Percentiles rank a stretch among this genome's conserved stretches.
Evolutionary conservation across 2,113 vertebrate genomes (phyloP).

Genomic region (Sinocyclocheilus grahami): DNA sequence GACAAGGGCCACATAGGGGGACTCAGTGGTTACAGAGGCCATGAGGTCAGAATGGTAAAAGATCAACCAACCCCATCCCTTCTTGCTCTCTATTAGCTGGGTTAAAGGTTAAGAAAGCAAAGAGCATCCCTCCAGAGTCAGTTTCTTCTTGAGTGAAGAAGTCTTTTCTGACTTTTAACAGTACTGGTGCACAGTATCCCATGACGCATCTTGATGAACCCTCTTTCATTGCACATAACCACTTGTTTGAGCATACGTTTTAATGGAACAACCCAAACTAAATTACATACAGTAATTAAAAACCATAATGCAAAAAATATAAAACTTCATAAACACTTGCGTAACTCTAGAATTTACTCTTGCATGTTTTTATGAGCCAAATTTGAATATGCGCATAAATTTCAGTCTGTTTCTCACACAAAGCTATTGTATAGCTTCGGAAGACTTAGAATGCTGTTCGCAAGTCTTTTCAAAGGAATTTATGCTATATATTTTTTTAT

Average conservation of each 20-base stretch:
- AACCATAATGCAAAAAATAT: background rate
- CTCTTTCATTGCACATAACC: background rate
- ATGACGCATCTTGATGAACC: conserved; percentile 8
- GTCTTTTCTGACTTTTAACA: conserved; percentile 27
- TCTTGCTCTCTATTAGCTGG: conserved; percentile 59
- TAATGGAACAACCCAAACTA: background rate
- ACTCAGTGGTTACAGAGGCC: conserved; percentile 38
- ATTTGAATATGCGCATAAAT: background rate
- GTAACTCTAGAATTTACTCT: background rate
- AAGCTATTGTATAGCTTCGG: background rate
- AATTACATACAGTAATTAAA: background rate
- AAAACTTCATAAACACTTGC: background rate
- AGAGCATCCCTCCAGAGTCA: conserved; percentile 62
- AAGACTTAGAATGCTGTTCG: background rate
- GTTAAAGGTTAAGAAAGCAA: conserved; percentile 68
- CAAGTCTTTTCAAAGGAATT: background rate
- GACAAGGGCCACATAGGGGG: conserved; percentile 64
- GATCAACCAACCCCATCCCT: conserved; percentile 57
- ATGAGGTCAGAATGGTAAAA: conserved; percentile 52
- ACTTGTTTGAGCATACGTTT: background rate
- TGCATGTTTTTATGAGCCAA: background rate
- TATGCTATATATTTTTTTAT: background rate
- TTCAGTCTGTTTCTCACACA: background rate
- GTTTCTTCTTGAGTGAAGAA: conserved; percentile 40
- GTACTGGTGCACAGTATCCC: conserved; percentile 16